Conservation (phyloP, 2,888 invertebrate genomes). For the Trisateles emortualis region DNA sequence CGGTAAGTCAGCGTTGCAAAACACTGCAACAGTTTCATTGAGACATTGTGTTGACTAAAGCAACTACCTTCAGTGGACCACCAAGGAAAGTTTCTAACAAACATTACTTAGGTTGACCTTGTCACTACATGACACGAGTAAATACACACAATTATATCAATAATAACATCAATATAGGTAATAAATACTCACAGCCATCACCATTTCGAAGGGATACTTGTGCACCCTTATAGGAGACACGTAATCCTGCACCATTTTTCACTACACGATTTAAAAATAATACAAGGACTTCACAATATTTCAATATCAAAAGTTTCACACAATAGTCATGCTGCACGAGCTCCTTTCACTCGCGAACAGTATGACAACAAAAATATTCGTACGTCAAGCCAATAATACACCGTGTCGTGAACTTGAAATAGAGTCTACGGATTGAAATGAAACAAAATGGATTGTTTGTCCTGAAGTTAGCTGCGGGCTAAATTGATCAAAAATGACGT, state of each 20-base stretch:
- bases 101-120: constrained; percentile 42
- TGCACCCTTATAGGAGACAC: constrained; percentile 98
- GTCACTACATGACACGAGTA: constrained; percentile 15
- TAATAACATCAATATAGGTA: constrained; percentile 8
- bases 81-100: constrained; percentile 29
- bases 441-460: constrained; percentile 68
- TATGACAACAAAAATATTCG: constrained; percentile 67
- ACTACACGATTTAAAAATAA: constrained; percentile 62
- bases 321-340: constrained; percentile 70
- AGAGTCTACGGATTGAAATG: constrained; percentile 47
- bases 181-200: constrained; percentile 94
- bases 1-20: constrained; percentile 32
- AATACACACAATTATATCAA: constrained; percentile 26
- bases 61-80: background rate
- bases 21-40: constrained; percentile 21
- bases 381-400: constrained; percentile 62
- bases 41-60: constrained; percentile 30
- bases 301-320: constrained; percentile 60
- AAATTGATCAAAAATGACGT: constrained; percentile 36
- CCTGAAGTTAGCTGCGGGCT: constrained; percentile 59
- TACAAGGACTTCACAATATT: constrained; percentile 66
- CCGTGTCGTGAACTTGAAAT: constrained; percentile 67
- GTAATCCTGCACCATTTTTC: constrained; percentile 97
- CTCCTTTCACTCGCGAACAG: constrained; percentile 69
- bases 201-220: constrained; percentile 97